A percentile compares a stretch with the other conserved stretches of the same genome.
Evolutionary conservation across 2,797 vertebrate species (phyloP).

Genomic region (Pristis pectinata): DNA sequence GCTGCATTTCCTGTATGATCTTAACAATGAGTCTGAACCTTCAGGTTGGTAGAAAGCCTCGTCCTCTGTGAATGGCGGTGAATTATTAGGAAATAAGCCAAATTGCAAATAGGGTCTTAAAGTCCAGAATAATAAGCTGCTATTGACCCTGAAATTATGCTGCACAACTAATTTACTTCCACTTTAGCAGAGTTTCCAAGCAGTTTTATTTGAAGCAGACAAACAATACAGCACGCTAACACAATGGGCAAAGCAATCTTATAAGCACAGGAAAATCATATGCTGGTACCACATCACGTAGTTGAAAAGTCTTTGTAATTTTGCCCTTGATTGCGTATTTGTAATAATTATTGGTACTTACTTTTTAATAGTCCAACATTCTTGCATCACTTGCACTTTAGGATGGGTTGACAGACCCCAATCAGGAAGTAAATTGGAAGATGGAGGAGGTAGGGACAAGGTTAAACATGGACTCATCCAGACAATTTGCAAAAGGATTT

Average conservation of each 20-base stretch:
- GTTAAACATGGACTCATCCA: no score
- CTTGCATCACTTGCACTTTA: no score
- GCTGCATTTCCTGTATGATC: slow-evolving; percentile 66
- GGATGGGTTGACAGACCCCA: no score
- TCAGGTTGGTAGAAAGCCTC: slow-evolving; percentile 64
- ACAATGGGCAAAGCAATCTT: not conserved
- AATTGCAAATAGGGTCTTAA: not conserved
- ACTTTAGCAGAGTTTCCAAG: no score
- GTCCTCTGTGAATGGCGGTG: not conserved
- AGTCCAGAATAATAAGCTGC: not conserved
- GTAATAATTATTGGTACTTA: no score
- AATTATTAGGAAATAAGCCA: not conserved
- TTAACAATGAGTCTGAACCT: slow-evolving; percentile 71
- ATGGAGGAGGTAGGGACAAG: no score
- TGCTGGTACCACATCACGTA: no score
- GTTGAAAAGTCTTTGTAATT: not conserved
- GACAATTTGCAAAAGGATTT: no score
- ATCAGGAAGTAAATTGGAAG: no score
- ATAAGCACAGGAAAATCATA: not conserved
- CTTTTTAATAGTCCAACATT: no score
- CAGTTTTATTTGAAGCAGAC: not conserved
- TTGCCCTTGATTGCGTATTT: not conserved
- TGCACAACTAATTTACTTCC: no score
- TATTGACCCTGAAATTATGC: not conserved
- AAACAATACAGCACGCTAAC: not conserved